A percentile compares a stretch with the other conserved stretches of the same genome.
Conservation (phyloP, 2,888 invertebrate genomes). For the Eulithis prunata region DNA sequence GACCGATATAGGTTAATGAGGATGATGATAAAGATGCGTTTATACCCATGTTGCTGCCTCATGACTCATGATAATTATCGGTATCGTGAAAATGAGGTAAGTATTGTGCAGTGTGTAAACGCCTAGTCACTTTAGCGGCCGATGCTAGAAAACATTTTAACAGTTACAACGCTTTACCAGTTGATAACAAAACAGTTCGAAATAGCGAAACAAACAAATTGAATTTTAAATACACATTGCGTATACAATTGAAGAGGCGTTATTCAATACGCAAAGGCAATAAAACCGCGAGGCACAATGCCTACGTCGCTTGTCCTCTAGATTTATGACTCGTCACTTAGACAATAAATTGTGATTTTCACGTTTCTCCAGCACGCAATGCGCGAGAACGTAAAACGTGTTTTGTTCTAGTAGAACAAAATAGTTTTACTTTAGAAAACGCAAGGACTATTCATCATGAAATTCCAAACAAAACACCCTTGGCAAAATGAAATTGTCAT, state of each 20-base stretch:
- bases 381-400: slow-evolving; percentile 53
- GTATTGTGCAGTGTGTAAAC: no score
- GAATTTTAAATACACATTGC: slow-evolving; percentile 43
- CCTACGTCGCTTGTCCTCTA: slow-evolving; percentile 57
- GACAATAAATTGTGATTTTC: slow-evolving; percentile 83
- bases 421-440: not conserved
- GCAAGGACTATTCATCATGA: no score
- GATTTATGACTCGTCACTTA: slow-evolving; percentile 81
- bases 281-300: slow-evolving; percentile 63
- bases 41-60: no score
- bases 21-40: no score
- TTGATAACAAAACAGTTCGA: slow-evolving; percentile 5
- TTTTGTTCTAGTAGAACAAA: slow-evolving; percentile 4
- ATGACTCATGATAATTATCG: no score
- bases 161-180: not conserved
- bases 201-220: slow-evolving; percentile 35
- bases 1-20: no score
- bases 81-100: no score
- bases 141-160: not conserved
- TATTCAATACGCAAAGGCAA: slow-evolving; percentile 44
- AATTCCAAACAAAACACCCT: no score
- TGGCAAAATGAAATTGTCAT: no score
- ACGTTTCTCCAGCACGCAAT: slow-evolving; percentile 68
- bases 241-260: slow-evolving; percentile 44
- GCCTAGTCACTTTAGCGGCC: no score